These are phyloP conservation scores for Psilopsiagon aurifrons DNA, from an alignment of 2,113 vertebrate genomes.

Conservation along the genomic window DNA sequence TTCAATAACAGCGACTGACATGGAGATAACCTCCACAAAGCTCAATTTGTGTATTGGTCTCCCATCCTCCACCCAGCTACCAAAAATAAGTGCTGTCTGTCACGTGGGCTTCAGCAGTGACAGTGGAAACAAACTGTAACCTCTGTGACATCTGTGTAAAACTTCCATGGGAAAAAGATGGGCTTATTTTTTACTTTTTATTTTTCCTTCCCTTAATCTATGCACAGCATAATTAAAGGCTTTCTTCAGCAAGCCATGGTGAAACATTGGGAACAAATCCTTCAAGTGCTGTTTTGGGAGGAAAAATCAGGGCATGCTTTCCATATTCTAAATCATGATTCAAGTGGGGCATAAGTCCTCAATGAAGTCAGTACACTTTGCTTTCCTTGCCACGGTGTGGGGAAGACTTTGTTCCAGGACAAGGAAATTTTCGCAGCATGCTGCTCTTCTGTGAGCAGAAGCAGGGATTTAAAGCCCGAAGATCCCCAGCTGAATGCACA, in stretches of 20 bases:
- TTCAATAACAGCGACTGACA: background rate
- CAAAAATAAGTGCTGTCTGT: conserved; percentile 49
- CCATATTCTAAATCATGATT: background rate
- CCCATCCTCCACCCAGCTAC: conserved; percentile 47
- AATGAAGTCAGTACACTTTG: background rate
- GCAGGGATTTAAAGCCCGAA: background rate
- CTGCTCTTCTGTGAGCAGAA: background rate
- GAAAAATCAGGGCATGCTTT: background rate
- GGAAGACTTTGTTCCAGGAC: background rate
- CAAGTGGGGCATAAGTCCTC: background rate
- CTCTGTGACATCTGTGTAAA: background rate
- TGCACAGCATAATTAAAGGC: background rate
- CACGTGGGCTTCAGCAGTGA: conserved; percentile 43
- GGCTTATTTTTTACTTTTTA: background rate
- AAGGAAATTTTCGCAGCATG: background rate
- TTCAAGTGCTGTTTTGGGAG: background rate
- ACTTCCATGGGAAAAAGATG: background rate
- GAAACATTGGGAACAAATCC: background rate
- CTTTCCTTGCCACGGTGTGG: background rate
- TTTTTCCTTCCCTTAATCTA: background rate
- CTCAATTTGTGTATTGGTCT: background rate
- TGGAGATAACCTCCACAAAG: background rate
- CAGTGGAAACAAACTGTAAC: conserved; percentile 32
- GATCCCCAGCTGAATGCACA: background rate
- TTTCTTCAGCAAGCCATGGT: background rate